Evolutionary conservation across 2,113 vertebrate species (phyloP), one percentile per base, ranked within the genome.

Genomic region (Anguilla rostrata): DNA sequence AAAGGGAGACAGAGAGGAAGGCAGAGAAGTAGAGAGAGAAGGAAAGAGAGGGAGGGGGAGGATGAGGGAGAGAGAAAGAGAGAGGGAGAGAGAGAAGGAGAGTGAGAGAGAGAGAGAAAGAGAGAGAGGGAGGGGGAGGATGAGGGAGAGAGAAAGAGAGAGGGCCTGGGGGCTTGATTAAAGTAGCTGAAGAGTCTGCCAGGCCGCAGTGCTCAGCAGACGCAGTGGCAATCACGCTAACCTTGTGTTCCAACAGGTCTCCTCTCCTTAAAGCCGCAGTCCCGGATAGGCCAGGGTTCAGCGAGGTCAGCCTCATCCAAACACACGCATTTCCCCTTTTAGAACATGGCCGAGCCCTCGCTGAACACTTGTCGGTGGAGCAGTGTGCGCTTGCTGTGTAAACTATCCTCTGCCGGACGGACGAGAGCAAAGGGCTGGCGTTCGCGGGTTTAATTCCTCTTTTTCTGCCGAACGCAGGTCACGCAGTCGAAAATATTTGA

Each of bases 191-290:
- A 71, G 71, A 34, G 26, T n/a, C 83, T 87, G 83, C 87, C 83
- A 87, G 87, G 87, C 83, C 83, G 53, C 83, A 85, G 66, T 39
- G 78, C 56, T 57, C 46, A 81, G 87, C 49, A 78, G 49, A 22
- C 20, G 82, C 83, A 39, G 86, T 20, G n/a, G 46, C 40, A 56
- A 81, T 87, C 87, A 87, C 87, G 87, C 87, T 87, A 87, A 81
- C 29, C 56, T 79, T 85, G 40, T 87, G 87, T 79, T 84, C 79
- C 26, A 66, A 87, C 87, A 87, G 87, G 87, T 60, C 84, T 82
- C n/a, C n/a, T 22, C 46, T 85, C 49, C 9, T 39, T 63, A n/a
- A 78, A 66, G 57, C 49, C 75, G 29, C 9, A 26, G 66, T 78
- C 75, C 83, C 49, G 56, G 57, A 79, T 79, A 41, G 71, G 82